Conservation (phyloP, 2,888 invertebrate species). For the Bombylius major region DNA sequence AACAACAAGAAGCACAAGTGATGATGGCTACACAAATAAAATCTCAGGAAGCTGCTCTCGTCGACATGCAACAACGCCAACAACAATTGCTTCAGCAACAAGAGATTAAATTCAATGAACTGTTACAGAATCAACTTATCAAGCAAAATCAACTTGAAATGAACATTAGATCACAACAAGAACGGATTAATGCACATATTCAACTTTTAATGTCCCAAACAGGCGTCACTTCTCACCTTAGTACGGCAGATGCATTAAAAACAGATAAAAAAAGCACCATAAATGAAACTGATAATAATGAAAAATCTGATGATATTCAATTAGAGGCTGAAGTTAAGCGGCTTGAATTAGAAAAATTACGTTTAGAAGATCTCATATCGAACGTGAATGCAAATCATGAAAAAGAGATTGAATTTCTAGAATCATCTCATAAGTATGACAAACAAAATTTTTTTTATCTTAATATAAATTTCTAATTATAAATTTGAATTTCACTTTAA, state of each 20-base stretch:
- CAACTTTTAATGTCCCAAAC: constrained; percentile 33
- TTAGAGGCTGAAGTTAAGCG: constrained; percentile 29
- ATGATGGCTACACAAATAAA: constrained; percentile 32
- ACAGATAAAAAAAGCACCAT: not conserved
- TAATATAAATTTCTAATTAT: not conserved
- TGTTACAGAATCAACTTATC: constrained; percentile 31
- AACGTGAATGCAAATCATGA: constrained; percentile 34
- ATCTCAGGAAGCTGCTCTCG: constrained; percentile 27
- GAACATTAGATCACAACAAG: constrained; percentile 31
- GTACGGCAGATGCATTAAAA: no score
- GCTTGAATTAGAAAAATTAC: constrained; percentile 30
- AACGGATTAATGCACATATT: constrained; percentile 32
- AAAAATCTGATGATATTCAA: constrained; percentile 15
- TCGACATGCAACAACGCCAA: constrained; percentile 34
- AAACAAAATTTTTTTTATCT: not conserved
- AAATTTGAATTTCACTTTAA: not conserved
- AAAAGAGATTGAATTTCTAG: constrained; percentile 34
- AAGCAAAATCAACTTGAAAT: constrained; percentile 33
- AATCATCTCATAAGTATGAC: constrained; percentile 31
- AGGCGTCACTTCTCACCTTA: not conserved
- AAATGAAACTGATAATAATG: not conserved
- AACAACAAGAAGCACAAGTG: constrained; percentile 34
- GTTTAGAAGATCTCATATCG: constrained; percentile 32
- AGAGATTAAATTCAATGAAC: constrained; percentile 28
- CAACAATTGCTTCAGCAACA: constrained; percentile 27